Conservation (phyloP, 1,140 invertebrate genomes). For the Bombus vancouverensis region DNA sequence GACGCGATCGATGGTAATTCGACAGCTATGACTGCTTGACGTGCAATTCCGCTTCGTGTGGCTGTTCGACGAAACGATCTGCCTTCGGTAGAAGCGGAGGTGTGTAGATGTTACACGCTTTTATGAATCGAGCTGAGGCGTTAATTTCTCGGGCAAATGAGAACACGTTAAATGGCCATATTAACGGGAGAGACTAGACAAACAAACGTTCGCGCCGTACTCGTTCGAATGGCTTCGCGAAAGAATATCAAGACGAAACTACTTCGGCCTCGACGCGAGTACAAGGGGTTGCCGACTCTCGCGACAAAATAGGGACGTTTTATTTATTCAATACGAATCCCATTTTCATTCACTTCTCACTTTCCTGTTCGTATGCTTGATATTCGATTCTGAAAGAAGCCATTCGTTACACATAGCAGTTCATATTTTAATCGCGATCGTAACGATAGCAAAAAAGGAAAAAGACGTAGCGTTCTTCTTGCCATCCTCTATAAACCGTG, state of each 20-base stretch:
- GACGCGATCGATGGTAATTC: constrained; percentile 35
- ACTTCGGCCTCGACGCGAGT: neutral
- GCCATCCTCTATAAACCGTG: neutral
- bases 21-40: constrained; percentile 61
- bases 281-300: neutral
- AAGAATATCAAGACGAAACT: neutral
- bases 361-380: neutral
- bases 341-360: neutral
- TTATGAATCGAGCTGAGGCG: neutral
- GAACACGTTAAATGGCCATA: neutral
- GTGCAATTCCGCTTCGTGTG: neutral
- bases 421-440: neutral
- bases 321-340: neutral
- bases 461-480: neutral
- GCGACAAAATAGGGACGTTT: neutral
- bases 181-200: neutral
- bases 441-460: neutral
- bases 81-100: neutral
- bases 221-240: neutral
- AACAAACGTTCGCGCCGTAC: no score
- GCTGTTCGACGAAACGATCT: neutral
- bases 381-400: neutral
- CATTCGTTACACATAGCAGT: neutral
- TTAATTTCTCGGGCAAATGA: constrained; percentile 7
- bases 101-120: neutral